Conservation (phyloP, 2,113 vertebrate genomes). For the Paedocypris sp. region DNA sequence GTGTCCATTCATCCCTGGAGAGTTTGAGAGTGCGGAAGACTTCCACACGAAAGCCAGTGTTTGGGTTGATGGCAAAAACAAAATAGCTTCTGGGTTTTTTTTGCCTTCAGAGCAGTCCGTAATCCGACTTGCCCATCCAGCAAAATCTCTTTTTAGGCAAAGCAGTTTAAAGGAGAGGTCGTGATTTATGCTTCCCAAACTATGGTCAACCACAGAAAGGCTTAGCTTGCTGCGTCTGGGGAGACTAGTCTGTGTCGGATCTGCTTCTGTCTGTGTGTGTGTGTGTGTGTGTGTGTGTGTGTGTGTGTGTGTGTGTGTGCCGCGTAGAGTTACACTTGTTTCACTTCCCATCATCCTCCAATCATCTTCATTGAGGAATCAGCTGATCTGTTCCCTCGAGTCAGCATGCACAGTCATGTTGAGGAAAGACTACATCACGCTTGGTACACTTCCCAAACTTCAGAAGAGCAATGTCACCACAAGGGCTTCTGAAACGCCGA, state of each 20-base stretch:
- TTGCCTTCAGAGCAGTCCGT: background rate
- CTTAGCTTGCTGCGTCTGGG: conserved; percentile 2
- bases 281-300: background rate
- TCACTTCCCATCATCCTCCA: background rate
- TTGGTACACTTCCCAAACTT: too few species aligned
- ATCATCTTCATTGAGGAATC: background rate
- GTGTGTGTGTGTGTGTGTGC: background rate
- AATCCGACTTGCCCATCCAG: conserved; percentile 18
- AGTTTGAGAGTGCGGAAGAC: background rate
- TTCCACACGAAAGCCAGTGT: too few species aligned
- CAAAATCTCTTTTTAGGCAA: conserved; percentile 24
- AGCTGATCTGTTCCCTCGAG: background rate
- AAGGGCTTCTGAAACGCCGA: too few species aligned
- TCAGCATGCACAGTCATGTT: background rate
- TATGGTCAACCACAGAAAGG: conserved; percentile 31
- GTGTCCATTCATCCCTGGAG: background rate
- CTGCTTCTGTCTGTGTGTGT: conserved; percentile 31
- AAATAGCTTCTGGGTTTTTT: conserved; percentile 3
- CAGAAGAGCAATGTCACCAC: too few species aligned
- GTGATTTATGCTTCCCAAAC: conserved; percentile 36
- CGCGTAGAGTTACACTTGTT: conserved; percentile 19
- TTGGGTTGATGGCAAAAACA: too few species aligned
- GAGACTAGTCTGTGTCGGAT: conserved; percentile 20
- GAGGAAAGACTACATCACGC: too few species aligned
- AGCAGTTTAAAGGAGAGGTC: conserved; percentile 13